These are phyloP conservation scores for Venustoraphidia nigricollis DNA, from an alignment of 2,888 invertebrate species.

Conservation along the genomic window DNA sequence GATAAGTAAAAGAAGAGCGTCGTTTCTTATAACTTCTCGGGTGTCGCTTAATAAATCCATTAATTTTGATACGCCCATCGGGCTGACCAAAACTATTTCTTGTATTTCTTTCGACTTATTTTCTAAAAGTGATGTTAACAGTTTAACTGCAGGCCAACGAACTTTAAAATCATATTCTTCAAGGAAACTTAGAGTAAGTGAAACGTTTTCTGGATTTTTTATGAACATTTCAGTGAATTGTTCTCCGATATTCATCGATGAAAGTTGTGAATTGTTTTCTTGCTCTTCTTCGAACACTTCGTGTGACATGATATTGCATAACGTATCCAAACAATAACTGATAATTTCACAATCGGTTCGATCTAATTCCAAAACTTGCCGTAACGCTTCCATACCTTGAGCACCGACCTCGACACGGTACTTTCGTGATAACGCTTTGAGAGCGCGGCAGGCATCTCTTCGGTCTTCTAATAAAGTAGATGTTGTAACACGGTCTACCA, in stretches of 20 bases:
- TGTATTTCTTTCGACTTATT: constrained; percentile 79
- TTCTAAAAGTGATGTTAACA: constrained; percentile 73
- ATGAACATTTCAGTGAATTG: constrained; percentile 97
- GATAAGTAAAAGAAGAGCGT: constrained; percentile 78
- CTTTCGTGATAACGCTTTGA: constrained; percentile 80
- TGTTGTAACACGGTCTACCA: constrained; percentile 84
- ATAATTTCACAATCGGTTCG: constrained; percentile 82
- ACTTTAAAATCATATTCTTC: constrained; percentile 95
- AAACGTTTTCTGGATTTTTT: constrained; percentile 73
- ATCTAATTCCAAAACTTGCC: constrained; percentile 75
- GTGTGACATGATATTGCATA: constrained; percentile 78
- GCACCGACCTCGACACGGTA: constrained; percentile 94
- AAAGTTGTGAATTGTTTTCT: constrained; percentile 33
- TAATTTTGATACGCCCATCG: constrained; percentile 94
- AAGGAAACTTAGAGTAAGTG: constrained; percentile 63
- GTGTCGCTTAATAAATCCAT: constrained; percentile 92
- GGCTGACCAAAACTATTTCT: constrained; percentile 73
- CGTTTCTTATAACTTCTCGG: constrained; percentile 90
- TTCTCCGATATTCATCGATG: constrained; percentile 59
- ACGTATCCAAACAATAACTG: constrained; percentile 79
- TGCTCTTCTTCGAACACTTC: constrained; percentile 71
- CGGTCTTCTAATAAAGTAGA: constrained; percentile 90
- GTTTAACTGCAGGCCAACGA: constrained; percentile 74
- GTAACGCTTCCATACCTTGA: constrained; percentile 68
- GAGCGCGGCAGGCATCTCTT: constrained; percentile 88